phyloP scores from a whole-genome alignment of 35 echinoderm and acorn worm species.

The Heliocidaris erythrogramma region DNA sequence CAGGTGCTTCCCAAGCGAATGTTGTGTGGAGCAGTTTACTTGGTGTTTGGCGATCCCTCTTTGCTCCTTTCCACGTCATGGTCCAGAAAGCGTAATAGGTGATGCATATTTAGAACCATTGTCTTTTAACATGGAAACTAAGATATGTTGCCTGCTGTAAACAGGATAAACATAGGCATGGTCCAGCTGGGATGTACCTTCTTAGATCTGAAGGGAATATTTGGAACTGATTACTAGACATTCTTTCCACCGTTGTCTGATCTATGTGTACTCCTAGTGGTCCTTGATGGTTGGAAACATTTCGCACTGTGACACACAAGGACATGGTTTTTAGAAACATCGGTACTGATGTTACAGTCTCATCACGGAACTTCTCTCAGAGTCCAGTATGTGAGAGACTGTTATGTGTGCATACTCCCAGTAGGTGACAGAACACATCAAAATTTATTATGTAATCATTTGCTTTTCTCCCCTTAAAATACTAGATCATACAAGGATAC shows the following conservation, averaged over 20 bases:
- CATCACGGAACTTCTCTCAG: not conserved
- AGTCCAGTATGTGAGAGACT: not conserved
- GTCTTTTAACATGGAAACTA: not conserved
- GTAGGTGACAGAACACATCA: not conserved
- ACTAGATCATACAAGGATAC: no score
- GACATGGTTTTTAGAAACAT: not conserved
- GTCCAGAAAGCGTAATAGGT: not conserved
- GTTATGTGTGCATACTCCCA: not conserved
- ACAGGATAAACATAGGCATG: not conserved
- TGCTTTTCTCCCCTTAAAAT: no score
- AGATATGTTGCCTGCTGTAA: not conserved
- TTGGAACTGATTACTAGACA: not conserved
- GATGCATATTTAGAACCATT: not conserved
- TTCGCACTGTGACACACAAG: not conserved
- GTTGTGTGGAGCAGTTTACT: slow-evolving; percentile 56
- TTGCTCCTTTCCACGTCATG: slow-evolving; percentile 72
- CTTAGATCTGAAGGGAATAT: not conserved
- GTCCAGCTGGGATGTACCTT: not conserved
- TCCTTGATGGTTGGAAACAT: not conserved
- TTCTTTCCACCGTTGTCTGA: not conserved
- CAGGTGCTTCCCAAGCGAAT: slow-evolving; percentile 53
- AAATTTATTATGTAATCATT: not conserved
- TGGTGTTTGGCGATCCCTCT: slow-evolving; percentile 55
- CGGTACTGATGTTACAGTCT: not conserved
- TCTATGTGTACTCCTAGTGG: not conserved